Evolutionary conservation across 2,797 vertebrate species (phyloP).

Genomic region (Microctenopoma steveboyesi): DNA sequence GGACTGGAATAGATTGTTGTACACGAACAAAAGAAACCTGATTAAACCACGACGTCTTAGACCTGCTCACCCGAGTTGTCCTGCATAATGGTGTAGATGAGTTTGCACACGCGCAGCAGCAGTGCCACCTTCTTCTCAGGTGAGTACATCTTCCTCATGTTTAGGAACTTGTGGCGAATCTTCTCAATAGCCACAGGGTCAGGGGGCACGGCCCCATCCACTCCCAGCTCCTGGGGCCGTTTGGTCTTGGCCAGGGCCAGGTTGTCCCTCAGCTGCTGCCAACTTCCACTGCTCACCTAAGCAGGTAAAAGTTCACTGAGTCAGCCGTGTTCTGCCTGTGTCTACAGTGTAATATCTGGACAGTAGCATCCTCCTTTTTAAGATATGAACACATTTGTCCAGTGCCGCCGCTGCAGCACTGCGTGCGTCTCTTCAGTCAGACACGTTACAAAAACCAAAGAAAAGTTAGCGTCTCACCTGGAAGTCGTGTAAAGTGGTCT

Average conservation of each 20-base stretch:
- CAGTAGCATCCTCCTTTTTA: too few species aligned
- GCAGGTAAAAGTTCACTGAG: conserved; percentile 18
- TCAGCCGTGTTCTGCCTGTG: too few species aligned
- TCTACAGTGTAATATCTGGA: too few species aligned
- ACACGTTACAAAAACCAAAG: too few species aligned
- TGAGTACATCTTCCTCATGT: conserved; percentile 97
- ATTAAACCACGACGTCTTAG: neutral
- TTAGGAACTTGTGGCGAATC: conserved; percentile 93
- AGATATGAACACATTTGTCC: too few species aligned
- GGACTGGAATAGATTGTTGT: too few species aligned
- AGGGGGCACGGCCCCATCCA: conserved; percentile 91
- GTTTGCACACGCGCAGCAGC: conserved; percentile 93
- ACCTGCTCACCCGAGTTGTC: conserved; percentile 91
- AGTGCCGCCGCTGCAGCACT: too few species aligned
- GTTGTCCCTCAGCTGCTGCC: conserved; percentile 94
- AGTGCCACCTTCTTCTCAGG: conserved; percentile 97
- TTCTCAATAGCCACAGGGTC: conserved; percentile 92
- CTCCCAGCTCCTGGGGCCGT: conserved; percentile 92
- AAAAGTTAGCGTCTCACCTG: conserved; percentile 78
- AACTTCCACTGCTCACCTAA: conserved; percentile 87
- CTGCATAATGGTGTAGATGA: conserved; percentile 98
- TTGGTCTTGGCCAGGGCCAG: conserved; percentile 90
- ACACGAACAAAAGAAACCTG: too few species aligned
- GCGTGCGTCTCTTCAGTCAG: too few species aligned
- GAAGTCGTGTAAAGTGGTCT: conserved; percentile 89